phyloP scores from a whole-genome alignment of 2,797 vertebrate genomes.

The Arnoldichthys spilopterus region DNA sequence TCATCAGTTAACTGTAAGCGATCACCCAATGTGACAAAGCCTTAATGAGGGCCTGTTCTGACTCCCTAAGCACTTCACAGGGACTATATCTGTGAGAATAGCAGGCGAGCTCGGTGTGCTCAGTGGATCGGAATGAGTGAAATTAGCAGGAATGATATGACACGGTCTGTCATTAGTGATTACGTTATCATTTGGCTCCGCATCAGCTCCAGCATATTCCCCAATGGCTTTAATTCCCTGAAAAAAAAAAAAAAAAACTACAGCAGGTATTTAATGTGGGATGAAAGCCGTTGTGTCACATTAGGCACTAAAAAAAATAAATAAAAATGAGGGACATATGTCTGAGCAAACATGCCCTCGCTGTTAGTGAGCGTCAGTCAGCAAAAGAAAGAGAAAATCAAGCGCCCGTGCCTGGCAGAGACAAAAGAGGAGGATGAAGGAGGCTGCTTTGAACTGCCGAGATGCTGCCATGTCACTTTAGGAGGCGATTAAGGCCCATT shows the following conservation, averaged over 20 bases:
- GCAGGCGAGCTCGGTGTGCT: slow-evolving; percentile 64
- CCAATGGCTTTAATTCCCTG: slow-evolving; percentile 72
- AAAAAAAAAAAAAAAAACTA: slow-evolving; percentile 66
- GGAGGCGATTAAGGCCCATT: slow-evolving; percentile 77
- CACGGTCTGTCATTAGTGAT: slow-evolving; percentile 77
- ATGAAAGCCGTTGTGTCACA: slow-evolving; percentile 70
- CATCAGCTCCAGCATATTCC: slow-evolving; percentile 67
- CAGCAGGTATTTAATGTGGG: slow-evolving; percentile 75
- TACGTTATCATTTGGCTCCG: slow-evolving; percentile 72
- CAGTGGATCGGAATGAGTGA: slow-evolving; percentile 71
- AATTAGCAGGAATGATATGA: slow-evolving; percentile 81
- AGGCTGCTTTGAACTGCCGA: slow-evolving; percentile 68
- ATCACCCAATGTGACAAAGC: slow-evolving; percentile 72
- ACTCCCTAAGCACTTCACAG: slow-evolving; percentile 63
- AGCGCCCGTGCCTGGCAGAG: slow-evolving; percentile 57
- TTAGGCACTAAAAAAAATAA: slow-evolving; percentile 41
- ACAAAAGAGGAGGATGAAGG: slow-evolving; percentile 55
- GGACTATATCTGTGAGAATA: slow-evolving; percentile 57
- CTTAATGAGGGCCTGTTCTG: slow-evolving; percentile 68
- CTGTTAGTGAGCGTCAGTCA: slow-evolving; percentile 54
- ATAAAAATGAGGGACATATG: slow-evolving; percentile 74
- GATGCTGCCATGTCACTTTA: slow-evolving; percentile 77
- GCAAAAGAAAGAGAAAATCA: slow-evolving; percentile 64
- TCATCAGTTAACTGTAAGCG: slow-evolving; percentile 67
- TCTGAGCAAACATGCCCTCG: slow-evolving; percentile 66